These are phyloP conservation scores for Drosophila merina DNA, from an alignment of 2,888 invertebrate genomes.

Conservation along the genomic window DNA sequence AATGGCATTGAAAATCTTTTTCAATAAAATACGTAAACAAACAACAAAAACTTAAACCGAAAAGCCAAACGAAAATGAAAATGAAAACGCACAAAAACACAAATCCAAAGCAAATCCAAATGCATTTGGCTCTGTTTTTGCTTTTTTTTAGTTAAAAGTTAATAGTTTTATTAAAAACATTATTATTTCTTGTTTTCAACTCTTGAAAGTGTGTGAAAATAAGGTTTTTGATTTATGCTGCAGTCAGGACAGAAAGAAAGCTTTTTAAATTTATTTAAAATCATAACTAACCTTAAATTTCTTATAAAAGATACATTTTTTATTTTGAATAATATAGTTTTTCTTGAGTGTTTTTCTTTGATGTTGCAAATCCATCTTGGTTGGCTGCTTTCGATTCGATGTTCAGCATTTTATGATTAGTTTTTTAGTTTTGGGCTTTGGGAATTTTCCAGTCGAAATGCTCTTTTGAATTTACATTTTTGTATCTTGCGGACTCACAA, in stretches of 20 bases:
- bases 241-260: not conserved
- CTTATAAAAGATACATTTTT: not conserved
- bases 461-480: constrained; percentile 73
- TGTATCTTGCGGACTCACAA: constrained; percentile 55
- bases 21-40: constrained; percentile 79
- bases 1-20: constrained; percentile 78
- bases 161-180: constrained; percentile 42
- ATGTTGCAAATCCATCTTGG: constrained; percentile 42
- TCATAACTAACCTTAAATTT: too few species aligned
- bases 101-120: constrained; percentile 12
- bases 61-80: constrained; percentile 65
- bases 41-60: constrained; percentile 54
- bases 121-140: constrained; percentile 44
- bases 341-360: constrained; percentile 12
- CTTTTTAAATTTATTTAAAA: too few species aligned
- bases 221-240: constrained; percentile 12
- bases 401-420: constrained; percentile 26
- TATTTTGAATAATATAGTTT: not conserved
- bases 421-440: constrained; percentile 44
- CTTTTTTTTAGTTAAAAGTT: constrained; percentile 52
- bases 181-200: constrained; percentile 30
- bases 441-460: constrained; percentile 70
- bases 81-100: constrained; percentile 24
- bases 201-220: constrained; percentile 65
- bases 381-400: constrained; percentile 29